Conservation (phyloP, 2,888 invertebrate species). For the Pemphredon lugubris region DNA sequence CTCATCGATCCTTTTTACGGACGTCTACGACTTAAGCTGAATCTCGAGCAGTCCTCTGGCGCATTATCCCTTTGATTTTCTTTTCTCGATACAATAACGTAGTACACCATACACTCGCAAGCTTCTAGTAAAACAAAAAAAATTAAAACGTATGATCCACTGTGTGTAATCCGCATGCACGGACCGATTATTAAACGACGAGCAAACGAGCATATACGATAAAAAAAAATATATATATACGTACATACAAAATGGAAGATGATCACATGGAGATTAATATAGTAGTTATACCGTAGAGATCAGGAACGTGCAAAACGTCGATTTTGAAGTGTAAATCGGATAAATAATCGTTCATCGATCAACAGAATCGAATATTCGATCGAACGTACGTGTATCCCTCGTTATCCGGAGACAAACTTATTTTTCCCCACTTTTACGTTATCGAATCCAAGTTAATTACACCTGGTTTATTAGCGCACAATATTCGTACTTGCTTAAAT, state of each 20-base stretch:
- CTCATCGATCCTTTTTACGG: slow-evolving; percentile 19
- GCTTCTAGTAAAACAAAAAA: neutral
- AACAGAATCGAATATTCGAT: neutral
- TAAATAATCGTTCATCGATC: neutral
- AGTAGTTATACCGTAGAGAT: slow-evolving; percentile 12
- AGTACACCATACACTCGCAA: neutral
- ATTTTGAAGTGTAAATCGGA: too few species aligned
- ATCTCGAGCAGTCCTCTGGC: slow-evolving; percentile 19
- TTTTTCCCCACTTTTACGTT: too few species aligned
- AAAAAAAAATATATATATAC: neutral
- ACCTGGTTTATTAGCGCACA: too few species aligned
- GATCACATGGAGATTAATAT: neutral
- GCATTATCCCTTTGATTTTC: slow-evolving; percentile 30
- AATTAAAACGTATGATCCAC: neutral
- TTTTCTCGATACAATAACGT: slow-evolving; percentile 4
- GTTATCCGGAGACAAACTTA: too few species aligned
- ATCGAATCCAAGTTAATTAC: too few species aligned
- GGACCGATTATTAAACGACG: neutral
- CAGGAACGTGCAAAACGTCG: too few species aligned
- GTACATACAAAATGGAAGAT: slow-evolving; percentile 1
- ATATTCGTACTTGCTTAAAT: too few species aligned
- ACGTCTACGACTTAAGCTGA: slow-evolving; percentile 21
- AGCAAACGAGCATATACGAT: neutral
- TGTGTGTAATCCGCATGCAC: neutral
- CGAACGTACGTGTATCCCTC: neutral